phyloP scores from a whole-genome alignment of 2,888 invertebrate genomes.

The Orthonevra nobilis region DNA sequence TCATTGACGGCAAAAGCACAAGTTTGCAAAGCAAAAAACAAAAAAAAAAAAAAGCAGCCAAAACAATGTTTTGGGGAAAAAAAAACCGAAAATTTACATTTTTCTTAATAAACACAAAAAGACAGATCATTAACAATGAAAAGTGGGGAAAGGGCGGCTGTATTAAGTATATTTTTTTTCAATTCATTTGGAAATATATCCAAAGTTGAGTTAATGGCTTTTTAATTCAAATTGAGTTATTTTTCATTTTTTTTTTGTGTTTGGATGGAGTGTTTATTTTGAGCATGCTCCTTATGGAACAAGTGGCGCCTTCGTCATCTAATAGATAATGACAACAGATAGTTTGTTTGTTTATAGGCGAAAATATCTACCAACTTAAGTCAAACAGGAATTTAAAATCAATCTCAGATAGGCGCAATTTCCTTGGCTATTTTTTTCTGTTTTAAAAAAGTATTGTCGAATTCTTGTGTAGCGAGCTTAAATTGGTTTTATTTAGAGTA shows the following conservation, averaged over 20 bases:
- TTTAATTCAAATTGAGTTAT: conserved; percentile 6
- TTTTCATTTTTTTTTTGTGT: neutral
- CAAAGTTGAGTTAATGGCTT: conserved; percentile 16
- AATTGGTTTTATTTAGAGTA: no score
- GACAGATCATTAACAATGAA: neutral
- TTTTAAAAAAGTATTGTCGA: no score
- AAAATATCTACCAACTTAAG: neutral
- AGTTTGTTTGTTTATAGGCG: neutral
- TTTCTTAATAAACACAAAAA: conserved; percentile 27
- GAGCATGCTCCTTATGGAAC: neutral
- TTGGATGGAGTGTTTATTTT: neutral
- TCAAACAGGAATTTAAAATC: neutral
- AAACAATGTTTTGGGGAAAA: no score
- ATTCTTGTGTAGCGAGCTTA: no score
- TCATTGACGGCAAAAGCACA: conserved; percentile 18
- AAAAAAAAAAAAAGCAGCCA: conserved; percentile 16
- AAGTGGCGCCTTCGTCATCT: conserved; percentile 2
- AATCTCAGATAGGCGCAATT: neutral
- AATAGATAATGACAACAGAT: neutral
- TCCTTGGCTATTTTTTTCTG: conserved; percentile 3
- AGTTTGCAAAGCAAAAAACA: no score
- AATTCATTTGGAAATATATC: conserved; percentile 12
- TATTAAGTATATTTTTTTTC: neutral
- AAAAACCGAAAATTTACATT: conserved; percentile 39
- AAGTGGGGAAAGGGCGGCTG: neutral